Percentiles rank a stretch among this genome's conserved stretches.
Conservation (phyloP, 2,797 vertebrate species). For the Notolepis coatsorum region DNA sequence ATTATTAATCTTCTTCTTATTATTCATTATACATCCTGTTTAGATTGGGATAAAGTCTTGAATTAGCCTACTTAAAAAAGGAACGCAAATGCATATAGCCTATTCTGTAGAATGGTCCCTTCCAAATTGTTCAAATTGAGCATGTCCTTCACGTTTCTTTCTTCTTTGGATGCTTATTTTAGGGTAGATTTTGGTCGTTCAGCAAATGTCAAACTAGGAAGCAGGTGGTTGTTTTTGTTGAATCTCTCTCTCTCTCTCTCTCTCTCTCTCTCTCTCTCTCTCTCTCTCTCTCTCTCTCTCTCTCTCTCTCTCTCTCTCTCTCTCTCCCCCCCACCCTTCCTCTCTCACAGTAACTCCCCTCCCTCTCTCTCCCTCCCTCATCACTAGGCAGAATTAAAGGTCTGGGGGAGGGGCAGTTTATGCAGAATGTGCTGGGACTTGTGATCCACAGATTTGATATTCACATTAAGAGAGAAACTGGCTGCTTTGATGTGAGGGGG, state of each 20-base stretch:
- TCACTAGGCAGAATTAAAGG: slow-evolving; percentile 84
- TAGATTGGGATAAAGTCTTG: too few relatives aligned
- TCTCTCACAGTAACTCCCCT: slow-evolving; percentile 72
- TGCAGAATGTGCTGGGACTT: slow-evolving; percentile 83
- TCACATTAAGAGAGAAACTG: slow-evolving; percentile 83
- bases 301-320: slow-evolving; percentile 50
- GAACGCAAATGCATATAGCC: too few relatives aligned
- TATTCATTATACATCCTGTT: too few relatives aligned
- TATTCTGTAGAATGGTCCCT: too few relatives aligned
- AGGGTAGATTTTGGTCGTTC: slow-evolving; percentile 56
- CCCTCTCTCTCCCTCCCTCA: slow-evolving; percentile 80
- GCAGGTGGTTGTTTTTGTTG: slow-evolving; percentile 79
- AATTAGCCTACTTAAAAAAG: too few relatives aligned
- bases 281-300: slow-evolving; percentile 60
- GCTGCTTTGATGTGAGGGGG: slow-evolving; percentile 81
- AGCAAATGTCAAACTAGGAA: slow-evolving; percentile 76
- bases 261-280: slow-evolving; percentile 46
- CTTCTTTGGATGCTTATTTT: slow-evolving; percentile 63
- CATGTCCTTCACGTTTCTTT: slow-evolving; percentile 61
- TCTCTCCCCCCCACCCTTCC: slow-evolving; percentile 54
- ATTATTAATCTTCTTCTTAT: too few relatives aligned
- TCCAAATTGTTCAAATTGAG: slow-evolving; percentile 56
- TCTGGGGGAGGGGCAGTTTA: slow-evolving; percentile 79
- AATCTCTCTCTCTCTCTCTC: slow-evolving; percentile 52
- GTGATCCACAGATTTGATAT: slow-evolving; percentile 85